These are phyloP conservation scores for Sinodicranocentrus sp. DNA, from an alignment of 2,888 invertebrate species.

Conservation along the genomic window DNA sequence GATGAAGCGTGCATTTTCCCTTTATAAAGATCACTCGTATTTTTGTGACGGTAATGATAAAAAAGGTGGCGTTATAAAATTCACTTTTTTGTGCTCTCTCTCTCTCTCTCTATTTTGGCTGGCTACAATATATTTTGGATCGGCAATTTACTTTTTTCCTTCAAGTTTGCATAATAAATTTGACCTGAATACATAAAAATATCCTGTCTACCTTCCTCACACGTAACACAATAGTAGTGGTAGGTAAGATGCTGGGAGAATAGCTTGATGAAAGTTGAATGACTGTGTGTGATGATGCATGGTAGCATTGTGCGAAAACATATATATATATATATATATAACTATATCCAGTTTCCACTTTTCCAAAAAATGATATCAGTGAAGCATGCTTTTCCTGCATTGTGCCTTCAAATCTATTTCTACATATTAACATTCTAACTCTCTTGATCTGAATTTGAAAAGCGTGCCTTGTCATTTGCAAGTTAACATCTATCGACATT, in stretches of 20 bases:
- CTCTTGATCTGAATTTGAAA: too few species aligned
- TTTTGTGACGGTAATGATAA: neutral
- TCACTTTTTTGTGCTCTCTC: neutral
- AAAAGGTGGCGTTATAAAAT: conserved; percentile 7
- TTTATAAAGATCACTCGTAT: neutral
- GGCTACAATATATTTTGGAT: conserved; percentile 43
- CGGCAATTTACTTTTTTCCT: conserved; percentile 30
- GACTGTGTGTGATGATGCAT: too few species aligned
- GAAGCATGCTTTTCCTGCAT: neutral
- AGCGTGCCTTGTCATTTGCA: too few species aligned
- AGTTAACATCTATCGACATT: too few species aligned
- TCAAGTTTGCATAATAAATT: conserved; percentile 36
- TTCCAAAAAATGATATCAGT: neutral
- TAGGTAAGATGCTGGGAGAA: too few species aligned
- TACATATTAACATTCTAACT: too few species aligned
- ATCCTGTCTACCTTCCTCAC: conserved; percentile 31
- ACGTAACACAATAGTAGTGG: conserved; percentile 20
- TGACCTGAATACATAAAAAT: conserved; percentile 33
- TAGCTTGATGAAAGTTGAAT: too few species aligned
- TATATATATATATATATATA: neutral
- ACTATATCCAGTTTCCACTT: neutral
- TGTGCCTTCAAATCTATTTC: too few species aligned
- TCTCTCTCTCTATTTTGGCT: conserved; percentile 27
- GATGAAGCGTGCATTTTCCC: neutral
- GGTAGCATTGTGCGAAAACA: neutral